These are phyloP conservation scores for Delia radicum DNA, from an alignment of 1,140 invertebrate genomes.

Conservation along the genomic window DNA sequence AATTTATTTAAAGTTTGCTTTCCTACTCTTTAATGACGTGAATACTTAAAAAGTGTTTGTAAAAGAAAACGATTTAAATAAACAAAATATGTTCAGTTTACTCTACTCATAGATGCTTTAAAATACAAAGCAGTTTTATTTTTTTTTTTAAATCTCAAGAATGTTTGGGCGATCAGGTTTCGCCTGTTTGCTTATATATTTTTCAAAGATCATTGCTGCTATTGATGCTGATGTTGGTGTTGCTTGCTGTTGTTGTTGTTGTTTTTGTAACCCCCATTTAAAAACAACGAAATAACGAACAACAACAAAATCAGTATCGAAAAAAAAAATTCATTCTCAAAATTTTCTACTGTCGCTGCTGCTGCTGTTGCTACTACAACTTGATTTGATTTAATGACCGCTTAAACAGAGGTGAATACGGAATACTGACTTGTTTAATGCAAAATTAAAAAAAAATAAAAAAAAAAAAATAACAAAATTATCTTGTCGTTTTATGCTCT, in stretches of 20 bases:
- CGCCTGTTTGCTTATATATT: constrained; percentile 41
- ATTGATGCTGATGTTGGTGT: neutral
- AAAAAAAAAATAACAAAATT: neutral
- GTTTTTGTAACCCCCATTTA: neutral
- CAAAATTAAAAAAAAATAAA: neutral
- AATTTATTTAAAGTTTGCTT: neutral
- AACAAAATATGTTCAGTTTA: neutral
- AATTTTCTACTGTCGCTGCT: neutral
- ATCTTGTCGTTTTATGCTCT: neutral
- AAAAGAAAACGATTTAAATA: neutral
- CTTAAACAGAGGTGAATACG: neutral
- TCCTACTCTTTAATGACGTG: neutral
- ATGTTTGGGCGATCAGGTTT: constrained; percentile 56
- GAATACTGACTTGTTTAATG: neutral
- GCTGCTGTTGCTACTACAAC: constrained; percentile 5
- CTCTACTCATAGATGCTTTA: neutral
- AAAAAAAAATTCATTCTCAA: constrained; percentile 29
- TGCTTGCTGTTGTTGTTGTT: neutral
- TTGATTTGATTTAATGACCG: constrained; percentile 14
- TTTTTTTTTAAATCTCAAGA: constrained; percentile 50
- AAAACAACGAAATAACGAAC: neutral
- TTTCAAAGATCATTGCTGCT: no score
- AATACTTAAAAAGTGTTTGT: neutral
- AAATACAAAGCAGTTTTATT: neutral
- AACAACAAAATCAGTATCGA: no score